These are phyloP conservation scores for Nowickia ferox DNA, from an alignment of 2,888 invertebrate species.

Conservation along the genomic window DNA sequence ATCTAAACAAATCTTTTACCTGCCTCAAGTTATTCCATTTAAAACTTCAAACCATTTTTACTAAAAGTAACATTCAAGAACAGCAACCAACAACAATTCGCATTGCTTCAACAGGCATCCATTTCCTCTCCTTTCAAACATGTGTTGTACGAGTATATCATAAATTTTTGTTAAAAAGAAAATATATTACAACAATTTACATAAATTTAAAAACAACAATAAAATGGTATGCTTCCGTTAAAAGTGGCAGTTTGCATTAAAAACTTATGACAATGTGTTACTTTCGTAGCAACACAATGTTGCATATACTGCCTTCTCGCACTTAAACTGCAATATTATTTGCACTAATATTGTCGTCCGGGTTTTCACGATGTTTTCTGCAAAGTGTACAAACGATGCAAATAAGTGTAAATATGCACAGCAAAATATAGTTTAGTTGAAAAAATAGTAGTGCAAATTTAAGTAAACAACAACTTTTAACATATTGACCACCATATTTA, in stretches of 20 bases:
- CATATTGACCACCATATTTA: too few relatives aligned
- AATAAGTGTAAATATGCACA: too few relatives aligned
- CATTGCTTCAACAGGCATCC: not conserved
- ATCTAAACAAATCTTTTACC: not conserved
- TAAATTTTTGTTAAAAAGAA: not conserved
- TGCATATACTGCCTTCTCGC: not conserved
- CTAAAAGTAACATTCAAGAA: not conserved
- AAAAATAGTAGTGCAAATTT: too few relatives aligned
- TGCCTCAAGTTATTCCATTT: slow-evolving; percentile 35
- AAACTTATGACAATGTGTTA: not conserved
- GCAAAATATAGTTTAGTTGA: too few relatives aligned
- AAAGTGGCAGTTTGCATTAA: slow-evolving; percentile 27
- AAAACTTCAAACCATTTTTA: not conserved
- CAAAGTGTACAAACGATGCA: too few relatives aligned
- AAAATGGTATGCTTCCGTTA: slow-evolving; percentile 40
- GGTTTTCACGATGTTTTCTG: too few relatives aligned
- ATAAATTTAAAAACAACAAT: slow-evolving; percentile 20
- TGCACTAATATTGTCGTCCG: not conserved
- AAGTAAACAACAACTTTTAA: too few relatives aligned
- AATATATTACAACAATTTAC: not conserved
- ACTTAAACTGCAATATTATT: slow-evolving; percentile 18
- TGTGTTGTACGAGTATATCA: not conserved
- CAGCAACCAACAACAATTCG: not conserved
- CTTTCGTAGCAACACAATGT: not conserved
- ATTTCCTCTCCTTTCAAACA: not conserved